A percentile compares a stretch with the other conserved stretches of the same genome.
Conservation (phyloP, 2,888 invertebrate genomes). For the Euphydryas editha region DNA sequence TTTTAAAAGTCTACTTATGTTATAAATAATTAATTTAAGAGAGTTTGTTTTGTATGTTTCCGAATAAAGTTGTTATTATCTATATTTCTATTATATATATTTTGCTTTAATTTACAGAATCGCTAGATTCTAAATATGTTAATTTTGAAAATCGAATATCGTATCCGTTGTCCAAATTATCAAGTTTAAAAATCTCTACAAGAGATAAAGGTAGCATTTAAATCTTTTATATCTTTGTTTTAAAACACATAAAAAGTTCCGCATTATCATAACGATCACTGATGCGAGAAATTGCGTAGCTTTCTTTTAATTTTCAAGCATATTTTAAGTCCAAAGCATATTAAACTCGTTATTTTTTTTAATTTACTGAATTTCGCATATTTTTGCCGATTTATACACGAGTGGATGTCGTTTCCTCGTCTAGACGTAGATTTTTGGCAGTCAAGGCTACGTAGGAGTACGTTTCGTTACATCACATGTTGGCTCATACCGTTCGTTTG, state of each 20-base stretch:
- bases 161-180: no score
- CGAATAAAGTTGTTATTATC: no score
- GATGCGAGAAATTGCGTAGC: background rate
- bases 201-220: no score
- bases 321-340: background rate
- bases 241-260: background rate
- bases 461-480: conserved; percentile 28
- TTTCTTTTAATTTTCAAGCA: conserved; percentile 4
- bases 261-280: no score
- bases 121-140: no score
- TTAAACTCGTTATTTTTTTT: conserved; percentile 13
- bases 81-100: no score
- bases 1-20: no score
- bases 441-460: conserved; percentile 55
- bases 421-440: conserved; percentile 74
- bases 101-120: no score
- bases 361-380: conserved; percentile 39
- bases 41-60: no score
- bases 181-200: no score
- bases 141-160: no score
- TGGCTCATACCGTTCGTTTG: conserved; percentile 15
- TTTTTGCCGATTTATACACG: conserved; percentile 64
- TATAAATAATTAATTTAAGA: no score
- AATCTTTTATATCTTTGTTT: background rate
- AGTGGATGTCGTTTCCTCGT: conserved; percentile 56